Conservation (phyloP, 2,797 vertebrate genomes). For the Propithecus perrieri region DNA sequence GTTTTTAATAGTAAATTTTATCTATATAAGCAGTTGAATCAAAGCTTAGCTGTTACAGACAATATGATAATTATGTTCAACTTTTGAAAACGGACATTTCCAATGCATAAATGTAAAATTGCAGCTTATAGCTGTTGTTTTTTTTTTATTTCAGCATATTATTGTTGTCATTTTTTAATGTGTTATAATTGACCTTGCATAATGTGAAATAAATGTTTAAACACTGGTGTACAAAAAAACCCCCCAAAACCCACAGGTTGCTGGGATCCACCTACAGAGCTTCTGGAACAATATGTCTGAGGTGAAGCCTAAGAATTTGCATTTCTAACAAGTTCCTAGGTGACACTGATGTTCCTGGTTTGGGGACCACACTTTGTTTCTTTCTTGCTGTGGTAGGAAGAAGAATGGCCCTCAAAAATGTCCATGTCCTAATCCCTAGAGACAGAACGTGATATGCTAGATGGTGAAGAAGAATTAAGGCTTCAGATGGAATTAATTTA, state of each 20-base stretch:
- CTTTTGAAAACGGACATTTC: slow-evolving; percentile 86
- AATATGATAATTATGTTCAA: slow-evolving; percentile 83
- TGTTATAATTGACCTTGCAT: slow-evolving; percentile 88
- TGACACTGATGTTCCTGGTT: not conserved
- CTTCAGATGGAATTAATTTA: not conserved
- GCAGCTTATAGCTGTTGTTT: slow-evolving; percentile 86
- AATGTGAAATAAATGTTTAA: slow-evolving; percentile 87
- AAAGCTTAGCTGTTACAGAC: slow-evolving; percentile 81
- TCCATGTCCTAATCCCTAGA: not conserved
- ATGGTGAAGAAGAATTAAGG: not conserved
- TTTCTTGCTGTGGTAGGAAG: not conserved
- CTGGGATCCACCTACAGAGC: not conserved
- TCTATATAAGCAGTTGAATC: slow-evolving; percentile 77
- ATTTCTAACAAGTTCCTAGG: not conserved
- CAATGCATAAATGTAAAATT: slow-evolving; percentile 93
- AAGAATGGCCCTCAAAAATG: not conserved
- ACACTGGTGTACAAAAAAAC: slow-evolving; percentile 81
- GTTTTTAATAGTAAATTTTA: slow-evolving; percentile 77
- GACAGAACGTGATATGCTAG: not conserved
- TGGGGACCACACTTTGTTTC: not conserved
- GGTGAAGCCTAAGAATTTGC: not conserved
- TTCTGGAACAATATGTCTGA: not conserved
- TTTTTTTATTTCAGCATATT: no score
- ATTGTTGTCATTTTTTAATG: slow-evolving; percentile 84
- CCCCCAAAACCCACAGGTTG: not conserved